phyloP scores from a whole-genome alignment of 2,888 invertebrate species.

The Cistogaster globosa region DNA sequence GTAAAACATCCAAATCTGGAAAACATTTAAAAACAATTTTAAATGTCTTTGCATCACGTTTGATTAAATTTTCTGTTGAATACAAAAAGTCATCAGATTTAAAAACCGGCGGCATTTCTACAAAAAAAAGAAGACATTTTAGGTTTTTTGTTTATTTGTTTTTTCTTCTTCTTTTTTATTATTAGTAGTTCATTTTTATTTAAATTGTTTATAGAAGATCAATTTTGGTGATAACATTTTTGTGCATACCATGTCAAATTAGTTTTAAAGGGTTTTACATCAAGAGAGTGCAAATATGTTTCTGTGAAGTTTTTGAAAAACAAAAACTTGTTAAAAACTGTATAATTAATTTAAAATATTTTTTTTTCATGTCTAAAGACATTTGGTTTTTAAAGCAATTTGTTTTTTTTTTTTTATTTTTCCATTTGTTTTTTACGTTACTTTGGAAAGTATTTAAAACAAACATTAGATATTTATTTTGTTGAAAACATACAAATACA shows the following conservation, averaged over 20 bases:
- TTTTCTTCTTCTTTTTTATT: neutral
- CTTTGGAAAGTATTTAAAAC: no score
- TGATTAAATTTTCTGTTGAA: conserved; percentile 56
- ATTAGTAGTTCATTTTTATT: conserved; percentile 50
- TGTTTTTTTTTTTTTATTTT: no score
- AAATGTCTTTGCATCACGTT: conserved; percentile 64
- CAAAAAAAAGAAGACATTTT: conserved; percentile 19
- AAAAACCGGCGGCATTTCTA: conserved; percentile 49
- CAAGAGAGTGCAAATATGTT: neutral
- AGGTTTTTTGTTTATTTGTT: conserved; percentile 10
- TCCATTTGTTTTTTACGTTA: no score
- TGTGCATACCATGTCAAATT: neutral
- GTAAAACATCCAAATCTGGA: conserved; percentile 41
- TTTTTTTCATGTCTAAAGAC: no score
- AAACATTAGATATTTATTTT: no score
- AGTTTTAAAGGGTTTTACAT: conserved; percentile 12
- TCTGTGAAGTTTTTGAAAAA: no score
- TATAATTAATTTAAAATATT: no score
- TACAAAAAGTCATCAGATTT: conserved; percentile 38
- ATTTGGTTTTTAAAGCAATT: no score
- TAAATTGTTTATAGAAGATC: conserved; percentile 50
- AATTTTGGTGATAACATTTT: conserved; percentile 27
- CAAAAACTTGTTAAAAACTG: no score
- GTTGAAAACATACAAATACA: no score
- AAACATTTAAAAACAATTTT: conserved; percentile 6